Evolutionary conservation across 2,113 vertebrate genomes (phyloP).

Genomic region (Fukomys damarensis): DNA sequence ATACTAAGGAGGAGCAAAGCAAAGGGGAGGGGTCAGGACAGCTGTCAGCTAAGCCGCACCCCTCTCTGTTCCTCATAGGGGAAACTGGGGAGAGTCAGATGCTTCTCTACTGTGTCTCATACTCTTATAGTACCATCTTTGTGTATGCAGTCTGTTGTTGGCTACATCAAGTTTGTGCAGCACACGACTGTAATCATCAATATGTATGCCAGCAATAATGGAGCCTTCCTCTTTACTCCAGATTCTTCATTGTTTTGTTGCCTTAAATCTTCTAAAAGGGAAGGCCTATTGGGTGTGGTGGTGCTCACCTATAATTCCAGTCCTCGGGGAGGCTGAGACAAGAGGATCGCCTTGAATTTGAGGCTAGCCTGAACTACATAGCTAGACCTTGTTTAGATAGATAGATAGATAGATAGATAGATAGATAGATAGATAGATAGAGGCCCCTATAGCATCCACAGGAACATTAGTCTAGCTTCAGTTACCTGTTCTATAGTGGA

Average conservation of each 20-base stretch:
- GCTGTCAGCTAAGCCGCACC: not conserved
- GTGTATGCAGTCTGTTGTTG: not conserved
- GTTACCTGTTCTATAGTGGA: not conserved
- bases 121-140: not conserved
- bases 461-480: not conserved
- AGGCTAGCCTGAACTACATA: too few species aligned
- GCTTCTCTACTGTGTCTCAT: not conserved
- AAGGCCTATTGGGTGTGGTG: not conserved
- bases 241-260: not conserved
- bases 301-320: too few species aligned
- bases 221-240: not conserved
- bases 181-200: not conserved
- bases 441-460: not conserved
- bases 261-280: constrained; percentile 12
- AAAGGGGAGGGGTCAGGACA: not conserved
- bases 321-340: too few species aligned
- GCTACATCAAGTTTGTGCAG: not conserved
- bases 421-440: too few species aligned
- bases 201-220: not conserved
- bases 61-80: not conserved
- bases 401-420: too few species aligned
- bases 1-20: not conserved
- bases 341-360: too few species aligned
- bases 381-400: too few species aligned
- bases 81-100: not conserved